Conservation (phyloP, 2,888 invertebrate genomes). For the Abscondita cerata region DNA sequence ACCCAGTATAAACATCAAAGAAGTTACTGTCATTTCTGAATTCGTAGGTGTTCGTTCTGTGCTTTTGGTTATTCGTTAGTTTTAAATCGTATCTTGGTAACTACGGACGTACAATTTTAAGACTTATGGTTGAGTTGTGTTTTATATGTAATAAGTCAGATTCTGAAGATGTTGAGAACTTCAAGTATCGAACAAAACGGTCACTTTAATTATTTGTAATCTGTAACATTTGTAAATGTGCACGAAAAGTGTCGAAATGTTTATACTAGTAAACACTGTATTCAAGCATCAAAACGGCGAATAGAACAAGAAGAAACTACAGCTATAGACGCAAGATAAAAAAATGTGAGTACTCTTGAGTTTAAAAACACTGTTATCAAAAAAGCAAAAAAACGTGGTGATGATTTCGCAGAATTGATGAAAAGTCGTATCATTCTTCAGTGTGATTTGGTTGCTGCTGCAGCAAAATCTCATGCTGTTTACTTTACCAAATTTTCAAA, state of each 20-base stretch:
- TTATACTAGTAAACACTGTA: no score
- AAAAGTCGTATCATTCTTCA: conserved; percentile 37
- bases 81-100: no score
- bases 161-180: not conserved
- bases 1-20: no score
- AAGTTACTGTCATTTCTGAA: no score
- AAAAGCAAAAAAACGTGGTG: conserved; percentile 50
- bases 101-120: conserved; percentile 5
- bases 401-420: conserved; percentile 49
- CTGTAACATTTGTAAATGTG: not conserved
- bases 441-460: conserved; percentile 41
- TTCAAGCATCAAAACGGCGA: conserved; percentile 4
- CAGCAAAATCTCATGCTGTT: conserved; percentile 51
- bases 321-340: conserved; percentile 42
- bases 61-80: no score
- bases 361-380: conserved; percentile 51
- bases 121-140: conserved; percentile 1
- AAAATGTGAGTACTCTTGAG: conserved; percentile 46
- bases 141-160: no score
- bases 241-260: not conserved
- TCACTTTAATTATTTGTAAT: not conserved
- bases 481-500: conserved; percentile 37
- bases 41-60: no score
- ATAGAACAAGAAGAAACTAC: conserved; percentile 1
- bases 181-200: conserved; percentile 4